phyloP scores from a whole-genome alignment of 2,888 invertebrate genomes.

The Pristionchus maxplancki region DNA sequence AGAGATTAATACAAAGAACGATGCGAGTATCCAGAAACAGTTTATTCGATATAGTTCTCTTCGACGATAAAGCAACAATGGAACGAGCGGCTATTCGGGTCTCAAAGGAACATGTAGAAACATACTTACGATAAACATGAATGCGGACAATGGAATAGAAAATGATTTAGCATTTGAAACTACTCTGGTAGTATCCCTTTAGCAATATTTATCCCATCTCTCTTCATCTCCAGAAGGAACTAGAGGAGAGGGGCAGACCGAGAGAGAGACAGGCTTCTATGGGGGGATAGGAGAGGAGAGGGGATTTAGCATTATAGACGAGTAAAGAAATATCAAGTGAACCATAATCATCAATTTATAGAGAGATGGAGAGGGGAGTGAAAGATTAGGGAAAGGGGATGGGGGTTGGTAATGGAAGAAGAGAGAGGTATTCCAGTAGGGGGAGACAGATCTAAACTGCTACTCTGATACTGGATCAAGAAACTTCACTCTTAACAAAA shows the following conservation, averaged over 20 bases:
- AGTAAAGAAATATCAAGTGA: constrained; percentile 16
- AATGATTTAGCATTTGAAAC: neutral
- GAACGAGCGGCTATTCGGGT: neutral
- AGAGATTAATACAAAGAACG: neutral
- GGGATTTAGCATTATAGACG: constrained; percentile 11
- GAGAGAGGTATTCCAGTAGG: neutral
- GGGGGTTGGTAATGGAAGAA: neutral
- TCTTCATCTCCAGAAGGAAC: constrained; percentile 5
- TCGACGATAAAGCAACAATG: constrained; percentile 39
- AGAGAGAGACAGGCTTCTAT: neutral
- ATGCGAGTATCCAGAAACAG: neutral
- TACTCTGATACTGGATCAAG: neutral
- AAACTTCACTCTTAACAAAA: neutral
- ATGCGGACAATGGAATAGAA: neutral
- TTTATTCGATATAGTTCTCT: neutral
- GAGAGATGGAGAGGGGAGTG: neutral
- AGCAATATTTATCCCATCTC: constrained; percentile 34
- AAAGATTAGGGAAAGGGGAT: neutral
- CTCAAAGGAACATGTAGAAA: neutral
- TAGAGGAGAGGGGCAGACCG: neutral
- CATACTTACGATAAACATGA: constrained; percentile 3
- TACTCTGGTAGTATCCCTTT: neutral
- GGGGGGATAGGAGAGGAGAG: too few relatives aligned
- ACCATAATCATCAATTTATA: constrained; percentile 17
- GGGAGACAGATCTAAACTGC: neutral